Evolutionary conservation across 1,140 invertebrate genomes (phyloP).

Genomic region (Trichoplusia ni): DNA sequence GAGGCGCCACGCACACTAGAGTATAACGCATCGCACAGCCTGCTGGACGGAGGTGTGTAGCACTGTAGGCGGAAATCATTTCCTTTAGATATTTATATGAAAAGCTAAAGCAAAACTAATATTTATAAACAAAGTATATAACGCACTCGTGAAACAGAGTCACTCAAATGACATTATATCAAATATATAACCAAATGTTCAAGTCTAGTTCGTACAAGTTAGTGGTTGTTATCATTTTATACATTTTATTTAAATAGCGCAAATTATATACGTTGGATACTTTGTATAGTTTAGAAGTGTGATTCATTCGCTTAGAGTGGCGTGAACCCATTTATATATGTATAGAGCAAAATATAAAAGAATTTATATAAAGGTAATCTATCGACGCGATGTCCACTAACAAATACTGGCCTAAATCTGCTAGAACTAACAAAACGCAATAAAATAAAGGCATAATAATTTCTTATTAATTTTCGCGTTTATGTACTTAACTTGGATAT

Average conservation of each 20-base stretch:
- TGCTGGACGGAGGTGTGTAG: no score
- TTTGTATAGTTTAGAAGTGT: not conserved
- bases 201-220: slow-evolving; percentile 15
- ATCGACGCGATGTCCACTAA: not conserved
- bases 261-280: not conserved
- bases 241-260: slow-evolving; percentile 25
- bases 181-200: not conserved
- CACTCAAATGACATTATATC: no score
- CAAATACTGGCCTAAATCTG: slow-evolving; percentile 14
- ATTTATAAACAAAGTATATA: no score
- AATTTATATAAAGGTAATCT: not conserved
- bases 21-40: slow-evolving; percentile 22
- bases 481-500: no score
- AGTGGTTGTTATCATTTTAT: slow-evolving; percentile 31
- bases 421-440: not conserved
- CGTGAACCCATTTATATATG: not conserved
- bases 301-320: not conserved
- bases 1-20: no score
- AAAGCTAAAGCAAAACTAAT: no score
- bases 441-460: not conserved
- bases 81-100: no score
- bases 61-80: no score
- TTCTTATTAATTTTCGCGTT: no score
- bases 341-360: not conserved
- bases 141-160: no score